phyloP scores from a whole-genome alignment of 2,888 invertebrate species.

The Dasysyrphus albostriatus region DNA sequence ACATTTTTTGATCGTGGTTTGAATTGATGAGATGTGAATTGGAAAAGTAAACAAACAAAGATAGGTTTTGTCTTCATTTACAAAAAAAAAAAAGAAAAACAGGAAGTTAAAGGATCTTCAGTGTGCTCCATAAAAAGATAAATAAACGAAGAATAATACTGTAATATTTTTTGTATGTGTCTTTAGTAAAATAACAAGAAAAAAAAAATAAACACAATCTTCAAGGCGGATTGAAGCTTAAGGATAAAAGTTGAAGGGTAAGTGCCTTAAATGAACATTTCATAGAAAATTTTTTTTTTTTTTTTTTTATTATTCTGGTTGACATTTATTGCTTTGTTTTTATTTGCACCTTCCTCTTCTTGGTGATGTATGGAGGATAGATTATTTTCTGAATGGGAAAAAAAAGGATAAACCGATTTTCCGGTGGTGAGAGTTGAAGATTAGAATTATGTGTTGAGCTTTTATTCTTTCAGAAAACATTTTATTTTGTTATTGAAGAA shows the following conservation, averaged over 20 bases:
- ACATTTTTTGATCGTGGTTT: constrained; percentile 47
- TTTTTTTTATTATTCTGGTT: constrained; percentile 9
- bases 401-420: background rate
- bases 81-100: background rate
- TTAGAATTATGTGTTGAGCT: background rate
- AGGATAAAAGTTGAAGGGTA: constrained; percentile 72
- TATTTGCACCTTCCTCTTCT: background rate
- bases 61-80: constrained; percentile 15
- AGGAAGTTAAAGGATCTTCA: constrained; percentile 49
- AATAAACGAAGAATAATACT: constrained; percentile 10
- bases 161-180: constrained; percentile 27
- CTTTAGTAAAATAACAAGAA: background rate
- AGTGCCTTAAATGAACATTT: constrained; percentile 40
- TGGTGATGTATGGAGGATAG: background rate
- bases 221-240: constrained; percentile 67
- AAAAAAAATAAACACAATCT: background rate
- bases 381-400: too few species aligned
- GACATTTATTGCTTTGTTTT: constrained; percentile 21
- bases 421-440: background rate
- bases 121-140: constrained; percentile 28
- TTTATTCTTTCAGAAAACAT: background rate
- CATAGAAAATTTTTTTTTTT: constrained; percentile 17
- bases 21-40: constrained; percentile 53
- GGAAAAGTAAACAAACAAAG: constrained; percentile 46
- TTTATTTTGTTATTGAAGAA: background rate